Conservation (phyloP, 2,113 vertebrate species). For the Panthera leo region DNA sequence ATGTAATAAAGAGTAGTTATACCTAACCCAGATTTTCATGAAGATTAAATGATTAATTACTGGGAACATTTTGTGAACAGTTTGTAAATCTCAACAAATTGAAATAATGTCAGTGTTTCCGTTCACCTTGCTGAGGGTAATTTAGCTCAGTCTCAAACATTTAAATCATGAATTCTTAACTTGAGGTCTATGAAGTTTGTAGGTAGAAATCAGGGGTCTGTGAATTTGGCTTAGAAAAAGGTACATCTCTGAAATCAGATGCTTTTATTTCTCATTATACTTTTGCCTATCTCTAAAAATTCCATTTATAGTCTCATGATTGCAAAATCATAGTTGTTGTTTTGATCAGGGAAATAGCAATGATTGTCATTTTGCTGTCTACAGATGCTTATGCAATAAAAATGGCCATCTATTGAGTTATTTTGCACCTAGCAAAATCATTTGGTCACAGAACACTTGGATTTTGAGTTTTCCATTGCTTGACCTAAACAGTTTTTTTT, state of each 20-base stretch:
- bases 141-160: background rate
- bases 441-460: background rate
- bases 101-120: background rate
- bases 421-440: background rate
- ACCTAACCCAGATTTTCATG: background rate
- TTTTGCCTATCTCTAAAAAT: background rate
- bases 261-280: background rate
- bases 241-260: background rate
- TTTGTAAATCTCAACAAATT: background rate
- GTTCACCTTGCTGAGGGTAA: background rate
- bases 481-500: background rate
- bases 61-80: background rate
- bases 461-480: background rate
- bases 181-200: background rate
- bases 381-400: background rate
- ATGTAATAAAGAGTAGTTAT: background rate
- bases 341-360: background rate
- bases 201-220: background rate
- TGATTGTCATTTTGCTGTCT: background rate
- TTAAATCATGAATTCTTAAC: background rate
- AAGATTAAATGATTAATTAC: background rate
- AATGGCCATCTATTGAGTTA: background rate
- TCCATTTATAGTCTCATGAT: background rate
- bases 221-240: background rate
- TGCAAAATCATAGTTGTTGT: background rate